phyloP scores from a whole-genome alignment of 2,113 vertebrate species.

The Muntiacus reevesi region DNA sequence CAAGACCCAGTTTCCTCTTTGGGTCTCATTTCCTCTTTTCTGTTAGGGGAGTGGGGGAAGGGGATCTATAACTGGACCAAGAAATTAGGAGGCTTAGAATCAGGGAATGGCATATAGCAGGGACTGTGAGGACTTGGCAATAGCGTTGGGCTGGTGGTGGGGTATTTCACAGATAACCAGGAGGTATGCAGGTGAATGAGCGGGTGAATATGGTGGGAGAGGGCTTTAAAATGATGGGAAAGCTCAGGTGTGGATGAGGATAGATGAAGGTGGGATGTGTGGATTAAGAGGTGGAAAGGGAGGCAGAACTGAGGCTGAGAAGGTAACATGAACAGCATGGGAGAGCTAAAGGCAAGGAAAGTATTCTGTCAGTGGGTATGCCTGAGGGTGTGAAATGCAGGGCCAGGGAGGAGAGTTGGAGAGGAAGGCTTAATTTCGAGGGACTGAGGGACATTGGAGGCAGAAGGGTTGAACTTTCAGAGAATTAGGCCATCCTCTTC shows the following conservation, averaged over 20 bases:
- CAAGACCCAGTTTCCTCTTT: constrained; percentile 76
- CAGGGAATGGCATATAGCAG: background rate
- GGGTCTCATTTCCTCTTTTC: constrained; percentile 75
- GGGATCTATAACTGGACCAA: constrained; percentile 42
- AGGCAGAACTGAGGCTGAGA: background rate
- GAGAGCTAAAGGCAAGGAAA: background rate
- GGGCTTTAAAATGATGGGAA: background rate
- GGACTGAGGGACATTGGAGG: background rate
- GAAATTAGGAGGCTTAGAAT: constrained; percentile 16
- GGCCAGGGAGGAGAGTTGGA: background rate
- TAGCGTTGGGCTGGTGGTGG: background rate
- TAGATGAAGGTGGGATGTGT: background rate
- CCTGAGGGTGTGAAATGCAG: background rate
- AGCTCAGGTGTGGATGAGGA: background rate
- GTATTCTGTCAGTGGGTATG: background rate
- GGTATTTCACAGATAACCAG: background rate
- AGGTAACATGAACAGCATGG: background rate
- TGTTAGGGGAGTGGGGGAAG: constrained; percentile 66
- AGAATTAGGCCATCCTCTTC: background rate
- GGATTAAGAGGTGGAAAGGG: background rate
- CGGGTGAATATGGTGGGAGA: background rate
- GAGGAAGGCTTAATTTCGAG: background rate
- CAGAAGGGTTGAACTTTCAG: background rate
- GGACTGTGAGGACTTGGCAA: background rate
- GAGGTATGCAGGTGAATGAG: background rate